phyloP scores from a whole-genome alignment of 30 jellyfish, hydroid and myxozoan genomes.

The Hydractinia symbiolongicarpus region DNA sequence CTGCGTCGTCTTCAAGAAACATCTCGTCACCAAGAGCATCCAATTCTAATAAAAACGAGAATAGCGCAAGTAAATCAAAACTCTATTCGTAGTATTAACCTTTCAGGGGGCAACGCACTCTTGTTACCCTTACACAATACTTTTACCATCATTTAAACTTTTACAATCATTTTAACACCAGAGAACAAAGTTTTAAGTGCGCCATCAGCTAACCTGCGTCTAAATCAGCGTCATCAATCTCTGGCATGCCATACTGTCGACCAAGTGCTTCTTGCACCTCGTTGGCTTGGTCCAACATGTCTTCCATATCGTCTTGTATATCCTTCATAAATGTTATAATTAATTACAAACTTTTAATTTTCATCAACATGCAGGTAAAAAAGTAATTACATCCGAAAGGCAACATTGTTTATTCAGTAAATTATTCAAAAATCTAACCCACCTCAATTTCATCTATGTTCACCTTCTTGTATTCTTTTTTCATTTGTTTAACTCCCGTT shows the following conservation, averaged over 20 bases:
- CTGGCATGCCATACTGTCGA: constrained; percentile 96
- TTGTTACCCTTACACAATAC: too few species aligned
- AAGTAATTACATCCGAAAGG: not conserved
- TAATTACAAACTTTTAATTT: not conserved
- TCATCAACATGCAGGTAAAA: not conserved
- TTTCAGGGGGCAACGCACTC: too few species aligned
- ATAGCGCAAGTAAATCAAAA: too few species aligned
- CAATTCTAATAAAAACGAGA: constrained; percentile 40
- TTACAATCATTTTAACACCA: too few species aligned
- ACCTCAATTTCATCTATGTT: constrained; percentile 97
- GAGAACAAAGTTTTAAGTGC: not conserved
- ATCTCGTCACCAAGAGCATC: constrained; percentile 97
- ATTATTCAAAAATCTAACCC: not conserved
- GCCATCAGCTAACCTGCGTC: constrained; percentile 76
- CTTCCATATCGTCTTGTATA: constrained; percentile 98
- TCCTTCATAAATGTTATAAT: constrained; percentile 35
- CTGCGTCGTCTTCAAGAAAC: constrained; percentile 88
- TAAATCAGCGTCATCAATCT: constrained; percentile 88
- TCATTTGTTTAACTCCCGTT: constrained; percentile 90
- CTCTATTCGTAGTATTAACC: too few species aligned
- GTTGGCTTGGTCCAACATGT: constrained; percentile 95
- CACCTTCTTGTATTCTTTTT: constrained; percentile 83
- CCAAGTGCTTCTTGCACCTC: constrained; percentile 99
- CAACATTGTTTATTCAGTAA: too few species aligned
- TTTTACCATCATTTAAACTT: too few species aligned